Percentiles rank a stretch among this genome's conserved stretches.
These are phyloP conservation scores for Hafferia zeledoni DNA, from an alignment of 2,797 vertebrate species.

Conservation along the genomic window DNA sequence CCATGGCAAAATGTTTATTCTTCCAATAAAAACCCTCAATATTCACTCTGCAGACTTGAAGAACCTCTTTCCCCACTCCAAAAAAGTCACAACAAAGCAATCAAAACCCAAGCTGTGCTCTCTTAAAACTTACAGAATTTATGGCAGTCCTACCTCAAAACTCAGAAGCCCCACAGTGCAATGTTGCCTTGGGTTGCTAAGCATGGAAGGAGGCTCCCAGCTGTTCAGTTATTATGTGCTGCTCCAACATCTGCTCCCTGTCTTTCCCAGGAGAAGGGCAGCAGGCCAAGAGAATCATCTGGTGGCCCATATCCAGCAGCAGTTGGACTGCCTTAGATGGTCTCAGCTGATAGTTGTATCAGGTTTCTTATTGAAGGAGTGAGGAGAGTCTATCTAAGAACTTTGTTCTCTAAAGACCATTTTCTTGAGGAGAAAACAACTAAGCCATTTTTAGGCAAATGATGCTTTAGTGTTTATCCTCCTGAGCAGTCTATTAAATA, in stretches of 20 bases:
- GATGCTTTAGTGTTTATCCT: neutral
- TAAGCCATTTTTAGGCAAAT: neutral
- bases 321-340: neutral
- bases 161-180: neutral
- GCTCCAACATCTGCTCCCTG: conserved; percentile 35
- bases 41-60: neutral
- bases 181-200: neutral
- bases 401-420: neutral
- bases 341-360: neutral
- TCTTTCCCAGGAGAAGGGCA: conserved; percentile 37
- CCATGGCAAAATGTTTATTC: neutral
- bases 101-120: neutral
- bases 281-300: conserved; percentile 24
- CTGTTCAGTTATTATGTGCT: neutral
- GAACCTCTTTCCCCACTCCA: accelerated
- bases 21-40: accelerated
- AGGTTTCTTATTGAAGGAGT: neutral
- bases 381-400: neutral
- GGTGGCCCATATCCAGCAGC: conserved; percentile 18
- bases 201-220: conserved; percentile 7
- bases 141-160: neutral
- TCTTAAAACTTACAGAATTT: neutral
- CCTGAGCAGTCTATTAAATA: neutral
- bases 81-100: neutral
- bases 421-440: neutral